A percentile compares a stretch with the other conserved stretches of the same genome.
Evolutionary conservation across 1,140 invertebrate genomes (phyloP).

Genomic region (Polypedilum pembai): DNA sequence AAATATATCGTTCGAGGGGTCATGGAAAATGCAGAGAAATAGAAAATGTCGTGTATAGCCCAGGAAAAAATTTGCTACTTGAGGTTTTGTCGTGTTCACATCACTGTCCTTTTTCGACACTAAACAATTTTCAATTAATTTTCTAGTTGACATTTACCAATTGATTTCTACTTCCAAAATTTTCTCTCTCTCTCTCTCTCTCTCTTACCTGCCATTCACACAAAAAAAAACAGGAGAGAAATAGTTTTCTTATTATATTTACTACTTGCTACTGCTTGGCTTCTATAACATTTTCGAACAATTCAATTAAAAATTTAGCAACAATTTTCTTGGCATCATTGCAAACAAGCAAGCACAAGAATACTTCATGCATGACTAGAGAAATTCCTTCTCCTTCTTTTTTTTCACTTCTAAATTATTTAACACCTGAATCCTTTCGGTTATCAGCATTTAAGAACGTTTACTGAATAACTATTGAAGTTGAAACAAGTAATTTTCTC

Average conservation of each 20-base stretch:
- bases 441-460: slow-evolving; percentile 18
- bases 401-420: background rate
- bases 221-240: too few relatives aligned
- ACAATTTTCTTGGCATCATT: background rate
- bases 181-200: background rate
- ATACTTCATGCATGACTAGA: too few relatives aligned
- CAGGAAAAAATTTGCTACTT: background rate
- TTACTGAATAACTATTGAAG: background rate
- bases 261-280: background rate
- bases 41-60: background rate
- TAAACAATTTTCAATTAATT: slow-evolving; percentile 17
- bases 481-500: too few relatives aligned
- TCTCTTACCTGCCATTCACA: background rate
- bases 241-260: background rate
- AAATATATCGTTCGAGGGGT: background rate
- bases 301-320: slow-evolving; percentile 14
- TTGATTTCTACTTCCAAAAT: background rate
- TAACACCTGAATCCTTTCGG: background rate
- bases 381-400: too few relatives aligned
- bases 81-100: background rate
- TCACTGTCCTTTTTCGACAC: background rate
- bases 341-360: too few relatives aligned
- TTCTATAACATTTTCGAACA: background rate
- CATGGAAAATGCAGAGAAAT: background rate
- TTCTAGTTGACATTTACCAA: slow-evolving; percentile 15